These are phyloP conservation scores for Druon quercuslanigerum DNA, from an alignment of 1,140 invertebrate genomes.

Conservation along the genomic window DNA sequence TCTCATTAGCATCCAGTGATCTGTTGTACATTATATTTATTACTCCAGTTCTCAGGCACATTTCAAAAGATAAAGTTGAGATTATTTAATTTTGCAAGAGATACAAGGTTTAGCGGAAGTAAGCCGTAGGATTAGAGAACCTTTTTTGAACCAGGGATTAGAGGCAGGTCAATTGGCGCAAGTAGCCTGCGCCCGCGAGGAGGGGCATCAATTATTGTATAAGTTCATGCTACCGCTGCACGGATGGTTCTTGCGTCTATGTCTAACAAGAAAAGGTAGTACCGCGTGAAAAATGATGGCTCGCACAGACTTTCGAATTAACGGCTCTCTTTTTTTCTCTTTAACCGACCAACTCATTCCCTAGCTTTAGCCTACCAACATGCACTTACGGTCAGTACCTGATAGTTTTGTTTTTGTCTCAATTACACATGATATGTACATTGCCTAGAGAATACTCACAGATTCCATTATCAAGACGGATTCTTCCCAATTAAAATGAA, in stretches of 20 bases:
- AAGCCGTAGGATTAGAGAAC: too few species aligned
- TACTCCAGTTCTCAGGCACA: too few species aligned
- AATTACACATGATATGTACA: conserved; percentile 1
- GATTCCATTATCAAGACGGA: conserved; percentile 20
- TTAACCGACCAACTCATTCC: not conserved
- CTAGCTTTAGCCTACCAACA: not conserved
- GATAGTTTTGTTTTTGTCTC: conserved; percentile 15
- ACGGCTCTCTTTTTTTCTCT: not conserved
- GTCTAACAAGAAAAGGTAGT: too few species aligned
- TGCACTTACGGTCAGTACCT: conserved; percentile 6
- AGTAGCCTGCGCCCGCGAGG: too few species aligned
- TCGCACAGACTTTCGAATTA: conserved; percentile 1
- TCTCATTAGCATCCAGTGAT: too few species aligned
- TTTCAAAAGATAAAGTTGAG: too few species aligned
- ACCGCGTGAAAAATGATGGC: not conserved
- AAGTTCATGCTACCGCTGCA: conserved; percentile 40
- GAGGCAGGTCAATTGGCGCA: too few species aligned
- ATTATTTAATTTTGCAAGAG: too few species aligned
- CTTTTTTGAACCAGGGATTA: too few species aligned
- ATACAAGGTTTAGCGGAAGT: too few species aligned
- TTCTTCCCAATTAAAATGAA: conserved; percentile 5
- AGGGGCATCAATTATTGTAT: conserved; percentile 59
- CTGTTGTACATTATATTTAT: too few species aligned
- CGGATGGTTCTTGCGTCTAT: not conserved
- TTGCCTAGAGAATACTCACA: not conserved